These are phyloP conservation scores for Champsocephalus gunnari DNA, from an alignment of 2,797 vertebrate species.

Conservation along the genomic window DNA sequence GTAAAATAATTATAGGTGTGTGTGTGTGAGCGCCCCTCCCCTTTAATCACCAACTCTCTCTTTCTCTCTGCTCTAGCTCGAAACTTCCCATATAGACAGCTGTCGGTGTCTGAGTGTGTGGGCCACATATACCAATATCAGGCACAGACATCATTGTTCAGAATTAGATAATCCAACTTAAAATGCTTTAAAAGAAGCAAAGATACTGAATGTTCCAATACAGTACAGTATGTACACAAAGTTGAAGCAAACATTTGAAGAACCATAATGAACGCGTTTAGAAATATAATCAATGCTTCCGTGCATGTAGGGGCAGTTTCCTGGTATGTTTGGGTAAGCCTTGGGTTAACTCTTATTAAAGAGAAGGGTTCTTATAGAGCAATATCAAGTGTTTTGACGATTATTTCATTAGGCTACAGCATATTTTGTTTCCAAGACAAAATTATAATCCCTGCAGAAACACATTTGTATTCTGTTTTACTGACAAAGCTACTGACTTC, in stretches of 20 bases:
- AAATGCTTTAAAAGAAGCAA: too few species aligned
- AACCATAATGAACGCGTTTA: neutral
- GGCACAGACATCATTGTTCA: neutral
- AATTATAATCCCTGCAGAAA: neutral
- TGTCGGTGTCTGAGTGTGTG: slow-evolving; percentile 22
- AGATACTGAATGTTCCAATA: neutral
- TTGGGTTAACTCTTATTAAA: too few species aligned
- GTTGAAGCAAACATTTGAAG: neutral
- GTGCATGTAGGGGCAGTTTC: neutral
- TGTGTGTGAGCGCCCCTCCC: slow-evolving; percentile 59
- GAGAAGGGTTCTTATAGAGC: too few species aligned
- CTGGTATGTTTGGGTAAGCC: too few species aligned
- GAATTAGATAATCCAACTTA: too few species aligned
- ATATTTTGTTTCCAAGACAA: too few species aligned
- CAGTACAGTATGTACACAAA: neutral
- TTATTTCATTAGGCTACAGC: too few species aligned
- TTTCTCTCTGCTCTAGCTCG: slow-evolving; percentile 42
- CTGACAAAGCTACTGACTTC: neutral
- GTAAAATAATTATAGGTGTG: slow-evolving; percentile 67
- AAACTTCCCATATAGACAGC: slow-evolving; percentile 19
- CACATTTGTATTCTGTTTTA: neutral
- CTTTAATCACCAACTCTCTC: slow-evolving; percentile 72
- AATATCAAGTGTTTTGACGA: too few species aligned
- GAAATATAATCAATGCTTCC: neutral
- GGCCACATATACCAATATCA: slow-evolving; percentile 1